Evolutionary conservation across 2,797 vertebrate genomes (phyloP), one percentile per base, ranked within the genome.

Genomic region (Poeciliopsis presidionis): DNA sequence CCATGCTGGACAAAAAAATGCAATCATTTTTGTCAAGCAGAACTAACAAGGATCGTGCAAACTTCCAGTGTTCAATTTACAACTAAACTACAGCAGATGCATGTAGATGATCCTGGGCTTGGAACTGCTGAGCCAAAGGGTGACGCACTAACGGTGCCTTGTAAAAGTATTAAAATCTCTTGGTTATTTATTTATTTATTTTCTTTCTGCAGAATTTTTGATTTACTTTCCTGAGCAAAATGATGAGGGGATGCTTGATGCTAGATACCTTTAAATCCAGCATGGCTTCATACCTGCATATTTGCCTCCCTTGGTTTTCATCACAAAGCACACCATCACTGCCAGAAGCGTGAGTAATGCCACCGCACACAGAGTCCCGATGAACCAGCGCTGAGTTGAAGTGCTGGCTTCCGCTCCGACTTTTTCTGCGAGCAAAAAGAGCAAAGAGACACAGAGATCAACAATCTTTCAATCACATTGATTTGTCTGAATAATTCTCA

Each of bases 221-320:
- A 78, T 88, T 89, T 33, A 85, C 80, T 72, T 86, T 73, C 82
- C 46, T 39, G 73, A 84, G 65, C 2, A 43, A 75, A 83, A 79
- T 0, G 1, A 75, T 25, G 80, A 75, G 13, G 51, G 30, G 69
- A 75, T 73, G 74, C 81, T 82, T 63, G 59, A 74, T 75, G 8
- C 41, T 11, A 9, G 41, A 43, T 11, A 43, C 41, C 41, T 43
- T 43, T 43, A 11, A 2, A 43, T 90, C 77, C 87, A 85, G 45
- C 53, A 59, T 59, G 28, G 57, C 8, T 82, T 91, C 91, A 93
- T 97, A 99, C 98, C 98, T 97, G 98, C 96, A 78, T 99, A 99
- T 94, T 98, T 99, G 78, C 98, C 98, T 81, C 97, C 97, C 95
- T 94, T 96, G 91, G 97, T 98, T 88, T 95, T 96, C 85, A 91